Percentiles rank a stretch among this genome's conserved stretches.
phyloP scores from a whole-genome alignment of 2,888 invertebrate species.

The Kryphioiulus occultus region DNA sequence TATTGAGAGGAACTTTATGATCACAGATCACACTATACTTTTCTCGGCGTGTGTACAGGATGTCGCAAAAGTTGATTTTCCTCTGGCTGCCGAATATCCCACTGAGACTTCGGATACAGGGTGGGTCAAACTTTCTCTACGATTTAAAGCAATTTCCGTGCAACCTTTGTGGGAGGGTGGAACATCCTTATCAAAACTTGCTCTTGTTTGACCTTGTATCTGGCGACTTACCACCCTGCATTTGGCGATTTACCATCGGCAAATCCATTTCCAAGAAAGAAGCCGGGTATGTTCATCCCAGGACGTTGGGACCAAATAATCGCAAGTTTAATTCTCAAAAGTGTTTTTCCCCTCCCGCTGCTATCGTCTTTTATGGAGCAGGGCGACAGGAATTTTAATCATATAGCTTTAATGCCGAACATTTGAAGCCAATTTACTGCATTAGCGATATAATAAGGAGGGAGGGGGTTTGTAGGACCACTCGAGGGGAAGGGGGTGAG shows the following conservation, averaged over 20 bases:
- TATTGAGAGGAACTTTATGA: too few relatives aligned
- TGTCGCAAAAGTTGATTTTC: too few relatives aligned
- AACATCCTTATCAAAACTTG: too few relatives aligned
- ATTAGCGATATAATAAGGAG: constrained; percentile 43
- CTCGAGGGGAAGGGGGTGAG: background rate
- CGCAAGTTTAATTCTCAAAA: constrained; percentile 27
- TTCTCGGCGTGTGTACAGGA: too few relatives aligned
- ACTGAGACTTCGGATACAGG: too few relatives aligned
- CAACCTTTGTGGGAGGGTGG: background rate
- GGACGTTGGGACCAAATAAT: constrained; percentile 14
- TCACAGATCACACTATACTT: too few relatives aligned
- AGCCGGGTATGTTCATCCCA: background rate
- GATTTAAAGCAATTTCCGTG: background rate
- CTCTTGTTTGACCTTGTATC: background rate
- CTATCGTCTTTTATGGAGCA: constrained; percentile 5
- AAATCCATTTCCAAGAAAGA: background rate
- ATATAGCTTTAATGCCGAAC: constrained; percentile 22
- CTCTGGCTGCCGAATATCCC: too few relatives aligned
- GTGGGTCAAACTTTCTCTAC: too few relatives aligned
- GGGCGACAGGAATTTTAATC: constrained; percentile 46
- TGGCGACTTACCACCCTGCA: background rate
- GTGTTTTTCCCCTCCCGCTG: background rate
- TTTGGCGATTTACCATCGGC: background rate
- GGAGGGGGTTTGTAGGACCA: background rate
- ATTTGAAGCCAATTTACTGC: constrained; percentile 45